Evolutionary conservation across 2,888 invertebrate genomes (phyloP).

Genomic region (Zootermopsis nevadensis): DNA sequence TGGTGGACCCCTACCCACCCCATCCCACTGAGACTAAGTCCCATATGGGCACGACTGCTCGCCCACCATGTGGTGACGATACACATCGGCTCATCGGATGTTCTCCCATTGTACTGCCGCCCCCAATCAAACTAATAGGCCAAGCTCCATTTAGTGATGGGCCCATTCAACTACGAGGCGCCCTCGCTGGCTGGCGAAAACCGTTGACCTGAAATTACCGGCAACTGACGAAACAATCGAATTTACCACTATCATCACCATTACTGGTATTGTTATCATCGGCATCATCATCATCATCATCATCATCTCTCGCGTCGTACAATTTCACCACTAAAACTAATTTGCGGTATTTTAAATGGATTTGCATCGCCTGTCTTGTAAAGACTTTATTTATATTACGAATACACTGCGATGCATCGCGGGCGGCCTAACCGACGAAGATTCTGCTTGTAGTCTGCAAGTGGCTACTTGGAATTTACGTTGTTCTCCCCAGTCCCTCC

Average conservation of each 20-base stretch:
- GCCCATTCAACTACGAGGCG: neutral
- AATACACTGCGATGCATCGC: too few species aligned
- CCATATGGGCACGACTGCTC: constrained; percentile 22
- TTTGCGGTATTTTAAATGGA: constrained; percentile 18
- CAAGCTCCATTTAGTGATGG: constrained; percentile 28
- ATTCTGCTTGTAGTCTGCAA: too few species aligned
- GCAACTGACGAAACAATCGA: constrained; percentile 23
- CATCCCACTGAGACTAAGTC: constrained; percentile 4
- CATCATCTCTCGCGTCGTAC: neutral
- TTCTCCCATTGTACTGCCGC: neutral
- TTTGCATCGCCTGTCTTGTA: too few species aligned
- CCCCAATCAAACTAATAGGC: constrained; percentile 43
- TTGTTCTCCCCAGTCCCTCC: too few species aligned
- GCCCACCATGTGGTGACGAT: constrained; percentile 33
- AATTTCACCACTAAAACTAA: constrained; percentile 18
- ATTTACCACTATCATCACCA: constrained; percentile 10
- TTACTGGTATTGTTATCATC: neutral
- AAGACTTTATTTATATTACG: too few species aligned
- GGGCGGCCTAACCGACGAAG: neutral
- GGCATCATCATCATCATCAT: neutral
- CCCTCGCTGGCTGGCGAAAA: neutral
- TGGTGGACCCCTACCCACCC: neutral
- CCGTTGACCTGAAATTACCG: constrained; percentile 30
- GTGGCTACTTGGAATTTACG: too few species aligned
- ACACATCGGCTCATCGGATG: neutral